Evolutionary conservation across 2,113 vertebrate species (phyloP).

Genomic region (Microtus montanus): DNA sequence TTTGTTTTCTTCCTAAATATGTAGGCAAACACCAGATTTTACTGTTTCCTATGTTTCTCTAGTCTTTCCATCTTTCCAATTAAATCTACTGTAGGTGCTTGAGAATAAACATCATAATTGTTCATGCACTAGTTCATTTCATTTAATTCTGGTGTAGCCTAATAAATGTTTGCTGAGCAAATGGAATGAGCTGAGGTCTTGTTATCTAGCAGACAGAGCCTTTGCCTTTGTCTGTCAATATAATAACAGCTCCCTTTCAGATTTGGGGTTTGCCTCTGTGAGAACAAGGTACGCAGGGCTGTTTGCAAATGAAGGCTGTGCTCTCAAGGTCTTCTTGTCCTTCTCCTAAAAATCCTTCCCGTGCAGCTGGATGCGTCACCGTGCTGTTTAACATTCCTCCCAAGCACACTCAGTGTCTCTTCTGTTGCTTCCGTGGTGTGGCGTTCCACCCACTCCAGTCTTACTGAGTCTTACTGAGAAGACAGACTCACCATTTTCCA

Average conservation of each 20-base stretch:
- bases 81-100: slow-evolving; percentile 2
- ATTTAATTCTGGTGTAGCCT: background rate
- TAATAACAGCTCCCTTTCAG: slow-evolving; percentile 49
- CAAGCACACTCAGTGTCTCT: background rate
- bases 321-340: slow-evolving; percentile 62
- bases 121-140: slow-evolving; percentile 34
- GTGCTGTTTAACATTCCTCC: slow-evolving; percentile 62
- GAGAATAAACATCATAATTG: slow-evolving; percentile 13
- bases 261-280: background rate
- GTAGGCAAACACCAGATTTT: slow-evolving; percentile 20
- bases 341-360: slow-evolving; percentile 27
- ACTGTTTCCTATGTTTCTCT: background rate
- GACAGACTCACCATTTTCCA: slow-evolving; percentile 23
- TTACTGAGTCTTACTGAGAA: background rate
- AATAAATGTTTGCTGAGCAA: slow-evolving; percentile 39
- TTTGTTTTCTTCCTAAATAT: slow-evolving; percentile 25
- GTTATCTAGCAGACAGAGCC: slow-evolving; percentile 1
- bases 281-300: slow-evolving; percentile 22
- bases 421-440: background rate
- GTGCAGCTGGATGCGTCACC: background rate
- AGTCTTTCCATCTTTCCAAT: background rate
- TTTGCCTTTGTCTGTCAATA: slow-evolving; percentile 29
- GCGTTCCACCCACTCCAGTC: background rate
- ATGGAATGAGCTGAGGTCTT: background rate
- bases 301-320: background rate